A percentile compares a stretch with the other conserved stretches of the same genome.
Evolutionary conservation across 2,113 vertebrate genomes (phyloP).

Genomic region (Gobio gobio): DNA sequence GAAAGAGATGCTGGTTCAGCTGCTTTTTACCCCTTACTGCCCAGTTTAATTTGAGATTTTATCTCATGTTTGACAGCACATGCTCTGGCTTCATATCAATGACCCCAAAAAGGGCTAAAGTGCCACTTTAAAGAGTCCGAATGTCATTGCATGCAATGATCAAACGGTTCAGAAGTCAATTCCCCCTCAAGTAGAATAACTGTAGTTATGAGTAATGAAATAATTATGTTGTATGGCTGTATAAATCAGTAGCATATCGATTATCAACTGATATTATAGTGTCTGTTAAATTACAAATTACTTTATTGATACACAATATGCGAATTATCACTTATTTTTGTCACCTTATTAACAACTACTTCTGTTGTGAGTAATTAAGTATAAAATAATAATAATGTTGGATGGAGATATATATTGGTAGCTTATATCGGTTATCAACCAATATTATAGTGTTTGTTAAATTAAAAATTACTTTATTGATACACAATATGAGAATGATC

Average conservation of each 20-base stretch:
- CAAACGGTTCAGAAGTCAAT: neutral
- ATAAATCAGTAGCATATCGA: neutral
- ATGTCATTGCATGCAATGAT: neutral
- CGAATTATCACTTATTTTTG: too few relatives aligned
- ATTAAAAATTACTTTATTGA: neutral
- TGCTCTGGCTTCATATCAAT: neutral
- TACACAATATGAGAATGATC: neutral
- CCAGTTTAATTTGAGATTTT: conserved; percentile 16
- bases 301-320: too few relatives aligned
- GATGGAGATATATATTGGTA: too few relatives aligned
- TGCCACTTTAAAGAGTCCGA: neutral
- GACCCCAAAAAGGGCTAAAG: neutral
- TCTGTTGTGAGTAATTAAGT: too few relatives aligned
- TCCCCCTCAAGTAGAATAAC: neutral
- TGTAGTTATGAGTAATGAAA: neutral
- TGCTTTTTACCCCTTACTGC: neutral
- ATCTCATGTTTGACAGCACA: neutral
- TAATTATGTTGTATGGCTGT: too few relatives aligned
- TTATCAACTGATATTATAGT: neutral
- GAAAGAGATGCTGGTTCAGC: conserved; percentile 11
- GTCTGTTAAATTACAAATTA: too few relatives aligned
- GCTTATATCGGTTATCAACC: too few relatives aligned
- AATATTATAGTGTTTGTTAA: neutral
- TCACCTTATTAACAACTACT: too few relatives aligned
- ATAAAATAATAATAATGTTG: too few relatives aligned